Base-by-base conservation (phyloP, 2,797 vertebrate genomes). In the Coregonus ussuriensis region DNA sequence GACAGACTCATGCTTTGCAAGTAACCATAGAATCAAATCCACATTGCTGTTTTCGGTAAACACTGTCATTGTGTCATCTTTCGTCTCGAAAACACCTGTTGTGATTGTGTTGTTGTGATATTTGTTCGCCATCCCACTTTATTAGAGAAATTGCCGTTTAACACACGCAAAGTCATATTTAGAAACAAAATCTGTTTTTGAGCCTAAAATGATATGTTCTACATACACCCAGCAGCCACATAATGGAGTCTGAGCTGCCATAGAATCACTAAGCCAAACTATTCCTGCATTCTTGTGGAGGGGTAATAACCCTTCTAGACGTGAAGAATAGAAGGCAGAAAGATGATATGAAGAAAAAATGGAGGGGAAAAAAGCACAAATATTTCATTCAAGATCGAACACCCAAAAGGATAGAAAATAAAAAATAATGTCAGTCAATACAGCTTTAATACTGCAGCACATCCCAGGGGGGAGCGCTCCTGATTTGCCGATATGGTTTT, bases 401-500 rank as follows among this genome's bases (percentile, higher is more conserved):
- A 85, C 81, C 62, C 85, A 77, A 88, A 87, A 89, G 83, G 79
- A 79, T 72, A 67, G 79, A 82, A 81, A 84, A 82, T 33, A 33
- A 79, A 90, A 89, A 86, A 85, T 77, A 86, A 87, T 78, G 85
- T 89, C 89, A 91, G 87, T 91, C 84, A 89, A 79, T 79, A 84
- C n/a, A 29, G 80, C 84, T 87, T 82, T 89, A 90, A 91, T 89
- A 80, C 81, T 77, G 77, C 82, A 37, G 85, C 79, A 59, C 80
- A 76, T 91, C 88, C 84, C 85, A 73, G 76, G 4, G 18, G 81
- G 88, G 84, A 84, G 88, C 85, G 87, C 84, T 83, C 82, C 82
- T 91, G 91, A 94, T 94, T 92, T 65, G 79, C 87, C 73, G 89
- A 93, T 94, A 93, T 79, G 68, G 87, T 94, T 92, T 92, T 92